Evolutionary conservation across 2,797 vertebrate species (phyloP).

Genomic region (Setipinna tenuifilis): DNA sequence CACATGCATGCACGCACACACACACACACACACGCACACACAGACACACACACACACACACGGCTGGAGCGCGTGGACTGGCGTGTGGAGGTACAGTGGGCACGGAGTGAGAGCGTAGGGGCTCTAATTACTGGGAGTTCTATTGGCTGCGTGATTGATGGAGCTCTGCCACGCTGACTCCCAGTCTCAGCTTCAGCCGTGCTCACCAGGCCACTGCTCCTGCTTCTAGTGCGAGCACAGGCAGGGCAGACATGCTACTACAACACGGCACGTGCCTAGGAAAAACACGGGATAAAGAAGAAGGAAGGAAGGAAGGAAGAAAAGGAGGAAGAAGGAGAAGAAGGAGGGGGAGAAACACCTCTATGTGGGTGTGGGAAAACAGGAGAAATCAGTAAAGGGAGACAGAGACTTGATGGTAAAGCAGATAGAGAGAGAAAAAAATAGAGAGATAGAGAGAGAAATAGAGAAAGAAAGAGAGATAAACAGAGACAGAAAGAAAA

Average conservation of each 20-base stretch:
- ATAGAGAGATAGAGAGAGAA: no score
- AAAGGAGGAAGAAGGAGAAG: constrained; percentile 36
- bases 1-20: background rate
- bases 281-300: background rate
- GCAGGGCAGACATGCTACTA: background rate
- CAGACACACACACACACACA: constrained; percentile 28
- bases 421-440: background rate
- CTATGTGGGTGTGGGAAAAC: no score
- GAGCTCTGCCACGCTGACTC: constrained; percentile 80
- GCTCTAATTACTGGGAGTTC: constrained; percentile 81
- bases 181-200: constrained; percentile 68
- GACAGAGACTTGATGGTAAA: background rate
- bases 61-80: background rate
- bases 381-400: constrained; percentile 9
- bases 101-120: constrained; percentile 28
- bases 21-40: constrained; percentile 7
- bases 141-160: constrained; percentile 87
- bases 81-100: background rate
- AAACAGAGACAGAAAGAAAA: background rate
- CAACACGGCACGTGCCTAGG: background rate
- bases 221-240: background rate
- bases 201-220: constrained; percentile 63
- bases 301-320: background rate
- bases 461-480: no score
- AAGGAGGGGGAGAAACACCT: no score